Percentiles rank a stretch among this genome's conserved stretches.
phyloP scores from a whole-genome alignment of 2,113 vertebrate species.

The Nibea coibor region DNA sequence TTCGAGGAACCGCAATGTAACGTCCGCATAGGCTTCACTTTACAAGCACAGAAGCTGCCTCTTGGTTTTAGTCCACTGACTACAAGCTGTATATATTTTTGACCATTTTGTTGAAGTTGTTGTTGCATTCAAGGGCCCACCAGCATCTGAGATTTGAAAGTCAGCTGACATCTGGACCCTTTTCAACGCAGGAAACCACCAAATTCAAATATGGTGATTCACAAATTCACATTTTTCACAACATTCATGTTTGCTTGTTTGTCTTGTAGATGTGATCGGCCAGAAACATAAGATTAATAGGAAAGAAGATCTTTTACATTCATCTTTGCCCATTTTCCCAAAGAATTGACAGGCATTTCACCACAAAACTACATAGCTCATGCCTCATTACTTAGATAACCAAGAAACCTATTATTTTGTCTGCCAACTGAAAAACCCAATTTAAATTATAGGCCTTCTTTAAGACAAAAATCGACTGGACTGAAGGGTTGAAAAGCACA shows the following conservation, averaged over 20 bases:
- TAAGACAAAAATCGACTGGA: neutral
- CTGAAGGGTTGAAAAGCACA: conserved; percentile 10
- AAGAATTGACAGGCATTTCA: conserved; percentile 29
- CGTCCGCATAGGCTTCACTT: too few species aligned
- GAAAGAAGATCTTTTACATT: conserved; percentile 16
- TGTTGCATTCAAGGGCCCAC: neutral
- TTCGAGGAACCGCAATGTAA: too few species aligned
- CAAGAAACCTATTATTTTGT: conserved; percentile 35
- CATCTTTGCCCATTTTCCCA: neutral
- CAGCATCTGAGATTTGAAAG: neutral
- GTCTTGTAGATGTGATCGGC: conserved; percentile 10
- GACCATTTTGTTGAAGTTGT: neutral
- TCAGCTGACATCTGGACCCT: conserved; percentile 12
- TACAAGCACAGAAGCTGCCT: too few species aligned
- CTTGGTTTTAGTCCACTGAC: neutral
- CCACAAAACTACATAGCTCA: conserved; percentile 40
- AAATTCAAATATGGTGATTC: conserved; percentile 13
- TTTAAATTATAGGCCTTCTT: conserved; percentile 58
- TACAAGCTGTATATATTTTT: neutral
- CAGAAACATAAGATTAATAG: conserved; percentile 18
- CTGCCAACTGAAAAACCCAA: conserved; percentile 27
- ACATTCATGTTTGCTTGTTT: conserved; percentile 5
- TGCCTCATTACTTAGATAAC: conserved; percentile 45
- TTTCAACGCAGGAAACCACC: conserved; percentile 17
- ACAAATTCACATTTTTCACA: conserved; percentile 20